Percentiles rank a stretch among this genome's conserved stretches.
These are phyloP conservation scores for Chionodraco myersi DNA, from an alignment of 2,113 vertebrate species.

Conservation along the genomic window DNA sequence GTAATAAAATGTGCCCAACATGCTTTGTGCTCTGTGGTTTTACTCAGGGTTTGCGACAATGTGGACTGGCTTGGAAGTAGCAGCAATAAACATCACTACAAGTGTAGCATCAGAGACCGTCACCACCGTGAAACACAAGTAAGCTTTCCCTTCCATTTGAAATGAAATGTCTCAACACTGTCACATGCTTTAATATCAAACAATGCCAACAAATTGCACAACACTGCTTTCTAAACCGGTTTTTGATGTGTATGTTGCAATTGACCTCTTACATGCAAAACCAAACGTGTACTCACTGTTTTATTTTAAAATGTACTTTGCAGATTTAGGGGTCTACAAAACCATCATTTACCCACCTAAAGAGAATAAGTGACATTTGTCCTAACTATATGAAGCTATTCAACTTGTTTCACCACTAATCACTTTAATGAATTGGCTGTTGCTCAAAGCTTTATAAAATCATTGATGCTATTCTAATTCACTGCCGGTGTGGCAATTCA, in stretches of 20 bases:
- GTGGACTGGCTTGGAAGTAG: constrained; percentile 95
- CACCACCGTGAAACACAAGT: constrained; percentile 95
- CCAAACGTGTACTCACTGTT: constrained; percentile 57
- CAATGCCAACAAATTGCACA: neutral
- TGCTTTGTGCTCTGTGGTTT: neutral
- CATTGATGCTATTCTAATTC: neutral
- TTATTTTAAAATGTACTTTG: constrained; percentile 76
- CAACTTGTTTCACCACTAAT: constrained; percentile 39
- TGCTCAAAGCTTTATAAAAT: constrained; percentile 16
- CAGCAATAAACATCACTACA: constrained; percentile 92
- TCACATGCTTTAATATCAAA: constrained; percentile 12
- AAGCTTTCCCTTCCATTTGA: constrained; percentile 66
- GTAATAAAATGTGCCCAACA: neutral
- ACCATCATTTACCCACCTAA: constrained; percentile 70
- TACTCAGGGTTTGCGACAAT: constrained; percentile 93
- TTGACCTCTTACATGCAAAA: constrained; percentile 29
- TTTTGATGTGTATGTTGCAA: constrained; percentile 27
- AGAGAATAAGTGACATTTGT: constrained; percentile 63
- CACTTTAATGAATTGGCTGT: constrained; percentile 31
- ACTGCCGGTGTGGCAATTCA: constrained; percentile 10
- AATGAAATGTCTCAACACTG: neutral
- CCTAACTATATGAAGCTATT: constrained; percentile 36
- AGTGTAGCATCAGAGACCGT: constrained; percentile 95
- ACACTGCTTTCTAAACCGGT: constrained; percentile 24
- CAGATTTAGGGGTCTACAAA: constrained; percentile 87